Evolutionary conservation across 2,888 invertebrate genomes (phyloP), one percentile per base, ranked within the genome.

Genomic region (Xylota sylvarum): DNA sequence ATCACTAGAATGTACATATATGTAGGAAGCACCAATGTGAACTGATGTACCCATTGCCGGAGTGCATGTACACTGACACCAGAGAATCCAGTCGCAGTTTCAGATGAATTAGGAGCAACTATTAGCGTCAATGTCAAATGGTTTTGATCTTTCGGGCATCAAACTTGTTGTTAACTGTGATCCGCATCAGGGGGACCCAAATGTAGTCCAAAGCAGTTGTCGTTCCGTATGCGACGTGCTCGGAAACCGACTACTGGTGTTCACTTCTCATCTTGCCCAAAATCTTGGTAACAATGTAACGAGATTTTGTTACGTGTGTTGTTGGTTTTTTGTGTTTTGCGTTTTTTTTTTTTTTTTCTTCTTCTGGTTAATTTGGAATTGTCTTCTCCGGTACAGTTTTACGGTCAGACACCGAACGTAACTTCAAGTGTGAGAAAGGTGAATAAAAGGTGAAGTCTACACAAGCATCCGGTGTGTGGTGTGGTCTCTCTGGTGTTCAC

Each of bases 401-500:
- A 62, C 55, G 73, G 73, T 64, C 74, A 43, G 69, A 43, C 73
- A 74, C 55, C 14, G 79, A 69, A 23, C 37, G 55, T 37, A 55
- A 48, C 32, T 60, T 35, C 43, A 69, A 84, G 84, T 80, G 84
- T 84, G 84, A 84, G 84, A 84, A 84, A 84, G 84, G 84, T 84
- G 80, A 84, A 62, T 56, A n/a, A 84, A 69, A 74, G 74, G 67
- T 73, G 62, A 84, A 56, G 60, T 56, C 65, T 72, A 64, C 56
- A 60, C 56, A 74, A 80, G 73, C 80, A 83, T 83, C 83, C 83
- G 83, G 83, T 83, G 83, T 83, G 80, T 83, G 82, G 77, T 83
- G 84, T 83, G 82, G 77, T 83, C 82, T 76, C 30, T 69, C 48
- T 35, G 27, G 23, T 67, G 56, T 46, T 23, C 50, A 69, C 19